Evolutionary conservation across 2,797 vertebrate species (phyloP).

Genomic region (Gymnothorax javanicus): DNA sequence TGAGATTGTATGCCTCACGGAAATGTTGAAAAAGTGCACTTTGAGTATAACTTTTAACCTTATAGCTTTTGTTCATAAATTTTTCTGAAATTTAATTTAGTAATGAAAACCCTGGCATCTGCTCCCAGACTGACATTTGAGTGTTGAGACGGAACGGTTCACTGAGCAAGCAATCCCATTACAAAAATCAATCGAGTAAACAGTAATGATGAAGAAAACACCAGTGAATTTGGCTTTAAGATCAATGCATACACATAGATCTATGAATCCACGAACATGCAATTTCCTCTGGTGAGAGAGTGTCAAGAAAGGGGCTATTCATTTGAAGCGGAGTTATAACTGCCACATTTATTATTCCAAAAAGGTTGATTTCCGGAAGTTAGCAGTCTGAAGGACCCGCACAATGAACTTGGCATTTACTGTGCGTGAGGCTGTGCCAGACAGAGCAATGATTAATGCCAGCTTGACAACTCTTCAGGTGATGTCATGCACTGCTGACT

Average conservation of each 20-base stretch:
- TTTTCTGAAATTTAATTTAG: slow-evolving; percentile 22
- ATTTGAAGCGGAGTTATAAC: background rate
- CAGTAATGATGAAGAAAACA: slow-evolving; percentile 9
- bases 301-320: slow-evolving; percentile 12
- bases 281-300: background rate
- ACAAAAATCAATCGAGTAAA: slow-evolving; percentile 22
- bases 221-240: background rate
- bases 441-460: background rate
- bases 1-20: background rate
- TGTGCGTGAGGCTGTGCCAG: slow-evolving; percentile 6
- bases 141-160: background rate
- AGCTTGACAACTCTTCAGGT: background rate
- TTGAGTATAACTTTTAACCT: slow-evolving; percentile 21
- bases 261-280: background rate
- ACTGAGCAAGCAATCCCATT: slow-evolving; percentile 17
- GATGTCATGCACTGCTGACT: slow-evolving; percentile 11
- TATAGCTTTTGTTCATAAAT: background rate
- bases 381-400: background rate
- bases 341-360: slow-evolving; percentile 20
- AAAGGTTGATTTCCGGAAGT: slow-evolving; percentile 8
- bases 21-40: slow-evolving; percentile 7
- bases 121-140: slow-evolving; percentile 10
- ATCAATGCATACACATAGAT: background rate
- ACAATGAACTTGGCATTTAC: background rate
- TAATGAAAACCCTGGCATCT: slow-evolving; percentile 23